Percentiles rank a stretch among this genome's conserved stretches.
These are phyloP conservation scores for Erythrocercus mccallii DNA, from an alignment of 2,113 vertebrate genomes.

Conservation along the genomic window DNA sequence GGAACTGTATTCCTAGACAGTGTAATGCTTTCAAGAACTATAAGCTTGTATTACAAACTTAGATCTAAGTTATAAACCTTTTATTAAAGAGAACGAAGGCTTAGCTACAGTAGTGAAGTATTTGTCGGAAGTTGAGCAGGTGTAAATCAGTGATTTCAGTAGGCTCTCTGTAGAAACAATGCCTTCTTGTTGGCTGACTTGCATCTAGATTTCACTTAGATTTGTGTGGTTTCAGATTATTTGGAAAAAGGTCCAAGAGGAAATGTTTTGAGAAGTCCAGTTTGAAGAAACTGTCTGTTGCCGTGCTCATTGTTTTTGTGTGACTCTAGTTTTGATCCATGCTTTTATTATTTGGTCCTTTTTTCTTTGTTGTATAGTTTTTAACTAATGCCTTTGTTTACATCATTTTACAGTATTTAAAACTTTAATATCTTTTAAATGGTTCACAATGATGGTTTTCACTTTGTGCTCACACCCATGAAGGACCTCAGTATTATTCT, in stretches of 20 bases:
- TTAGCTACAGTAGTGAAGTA: neutral
- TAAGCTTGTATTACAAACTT: neutral
- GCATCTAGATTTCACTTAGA: neutral
- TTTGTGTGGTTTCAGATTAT: neutral
- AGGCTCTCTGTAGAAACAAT: neutral
- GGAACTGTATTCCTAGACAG: neutral
- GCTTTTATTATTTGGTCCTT: neutral
- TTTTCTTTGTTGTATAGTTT: neutral
- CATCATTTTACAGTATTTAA: neutral
- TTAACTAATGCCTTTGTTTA: neutral
- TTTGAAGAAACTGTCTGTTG: neutral
- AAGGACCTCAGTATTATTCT: neutral
- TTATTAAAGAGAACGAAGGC: accelerated
- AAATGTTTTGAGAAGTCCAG: neutral
- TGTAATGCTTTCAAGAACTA: neutral
- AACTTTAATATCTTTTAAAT: neutral
- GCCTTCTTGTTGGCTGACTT: neutral
- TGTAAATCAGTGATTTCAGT: neutral
- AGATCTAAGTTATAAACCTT: neutral
- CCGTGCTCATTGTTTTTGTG: neutral
- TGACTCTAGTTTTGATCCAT: neutral
- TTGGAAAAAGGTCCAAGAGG: neutral
- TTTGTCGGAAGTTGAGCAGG: neutral
- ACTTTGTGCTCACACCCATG: neutral
- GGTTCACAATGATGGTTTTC: neutral